phyloP scores from a whole-genome alignment of 2,888 invertebrate species.

The Eremobia ochroleuca region DNA sequence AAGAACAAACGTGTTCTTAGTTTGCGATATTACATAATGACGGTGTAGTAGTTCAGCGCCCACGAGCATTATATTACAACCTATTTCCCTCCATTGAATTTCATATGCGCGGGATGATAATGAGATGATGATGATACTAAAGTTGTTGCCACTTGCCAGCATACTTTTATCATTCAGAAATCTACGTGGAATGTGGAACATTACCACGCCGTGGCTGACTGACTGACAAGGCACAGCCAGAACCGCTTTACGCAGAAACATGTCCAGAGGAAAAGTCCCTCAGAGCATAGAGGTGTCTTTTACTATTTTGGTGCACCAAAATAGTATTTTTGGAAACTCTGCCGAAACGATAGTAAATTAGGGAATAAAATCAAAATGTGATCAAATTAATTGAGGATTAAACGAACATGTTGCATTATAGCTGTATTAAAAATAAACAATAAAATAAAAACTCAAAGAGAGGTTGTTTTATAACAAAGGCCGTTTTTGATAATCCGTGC shows the following conservation, averaged over 20 bases:
- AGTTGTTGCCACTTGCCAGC: slow-evolving; percentile 30
- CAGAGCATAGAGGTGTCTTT: background rate
- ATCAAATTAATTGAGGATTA: background rate
- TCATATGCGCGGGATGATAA: slow-evolving; percentile 59
- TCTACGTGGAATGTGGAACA: slow-evolving; percentile 6
- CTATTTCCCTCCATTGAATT: slow-evolving; percentile 51
- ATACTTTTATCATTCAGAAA: slow-evolving; percentile 13
- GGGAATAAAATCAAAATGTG: background rate
- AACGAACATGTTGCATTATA: background rate
- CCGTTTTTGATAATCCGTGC: background rate
- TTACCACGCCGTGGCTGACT: background rate
- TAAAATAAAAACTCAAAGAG: too few species aligned
- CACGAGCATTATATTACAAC: slow-evolving; percentile 55
- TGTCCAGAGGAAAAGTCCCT: background rate
- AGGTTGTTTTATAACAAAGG: background rate
- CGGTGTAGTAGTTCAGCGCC: slow-evolving; percentile 54
- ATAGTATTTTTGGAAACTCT: background rate
- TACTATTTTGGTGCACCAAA: background rate
- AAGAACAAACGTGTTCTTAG: slow-evolving; percentile 34
- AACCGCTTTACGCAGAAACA: background rate
- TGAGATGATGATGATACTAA: slow-evolving; percentile 48
- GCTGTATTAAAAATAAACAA: too few species aligned
- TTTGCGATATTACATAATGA: slow-evolving; percentile 46
- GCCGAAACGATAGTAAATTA: background rate
- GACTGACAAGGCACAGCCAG: background rate